Evolutionary conservation across 2,797 vertebrate genomes (phyloP).

Genomic region (Falco novaeseelandiae): DNA sequence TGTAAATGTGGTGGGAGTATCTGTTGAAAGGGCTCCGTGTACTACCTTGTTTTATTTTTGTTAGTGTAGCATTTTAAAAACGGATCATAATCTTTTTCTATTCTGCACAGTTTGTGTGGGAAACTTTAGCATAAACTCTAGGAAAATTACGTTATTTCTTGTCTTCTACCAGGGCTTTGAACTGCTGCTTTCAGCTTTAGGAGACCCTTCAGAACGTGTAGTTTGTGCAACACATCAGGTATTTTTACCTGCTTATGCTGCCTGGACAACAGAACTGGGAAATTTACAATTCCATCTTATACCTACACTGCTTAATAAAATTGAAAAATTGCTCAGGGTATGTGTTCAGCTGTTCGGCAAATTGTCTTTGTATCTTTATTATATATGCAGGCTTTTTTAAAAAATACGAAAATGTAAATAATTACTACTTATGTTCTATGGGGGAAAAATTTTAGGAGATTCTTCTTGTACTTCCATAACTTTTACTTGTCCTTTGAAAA

Average conservation of each 20-base stretch:
- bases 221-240: constrained; percentile 96
- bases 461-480: not conserved
- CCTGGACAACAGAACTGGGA: constrained; percentile 95
- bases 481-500: not conserved
- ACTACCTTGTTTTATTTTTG: not conserved
- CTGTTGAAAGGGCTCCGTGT: not conserved
- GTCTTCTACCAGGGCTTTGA: constrained; percentile 89
- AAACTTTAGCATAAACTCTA: not conserved
- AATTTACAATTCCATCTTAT: constrained; percentile 91
- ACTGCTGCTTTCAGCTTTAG: constrained; percentile 91
- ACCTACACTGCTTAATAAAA: constrained; percentile 91
- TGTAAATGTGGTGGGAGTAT: not conserved
- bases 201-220: constrained; percentile 96
- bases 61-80: not conserved
- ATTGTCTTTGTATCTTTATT: not conserved
- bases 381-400: not conserved
- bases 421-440: not conserved
- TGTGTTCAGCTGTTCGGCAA: not conserved
- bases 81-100: not conserved
- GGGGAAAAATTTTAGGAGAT: not conserved
- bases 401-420: not conserved
- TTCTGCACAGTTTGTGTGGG: not conserved
- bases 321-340: constrained; percentile 95
- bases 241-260: constrained; percentile 96
- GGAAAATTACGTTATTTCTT: not conserved